Percentiles rank a stretch among this genome's conserved stretches.
phyloP scores from a whole-genome alignment of 2,797 vertebrate genomes.

The Neopelma chrysocephalum region DNA sequence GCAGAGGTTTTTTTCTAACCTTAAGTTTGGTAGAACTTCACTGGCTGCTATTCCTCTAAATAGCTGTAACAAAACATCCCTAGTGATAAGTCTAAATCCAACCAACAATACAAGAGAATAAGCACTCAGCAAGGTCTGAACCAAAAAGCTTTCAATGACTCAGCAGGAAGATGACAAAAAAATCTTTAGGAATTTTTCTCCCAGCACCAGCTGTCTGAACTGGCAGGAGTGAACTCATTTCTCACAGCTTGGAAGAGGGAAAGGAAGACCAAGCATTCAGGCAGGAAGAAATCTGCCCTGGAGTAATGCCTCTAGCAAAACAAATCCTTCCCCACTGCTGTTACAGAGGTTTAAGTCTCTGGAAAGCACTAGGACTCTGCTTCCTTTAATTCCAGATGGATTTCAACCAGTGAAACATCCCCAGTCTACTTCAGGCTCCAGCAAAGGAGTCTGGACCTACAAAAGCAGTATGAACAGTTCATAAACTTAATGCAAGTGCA shows the following conservation, averaged over 20 bases:
- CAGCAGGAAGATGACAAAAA: not conserved
- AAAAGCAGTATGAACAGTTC: not conserved
- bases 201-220: not conserved
- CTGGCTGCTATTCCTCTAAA: not conserved
- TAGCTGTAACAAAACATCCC: not conserved
- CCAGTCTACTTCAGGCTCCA: not conserved
- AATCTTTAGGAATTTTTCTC: not conserved
- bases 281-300: not conserved
- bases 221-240: not conserved
- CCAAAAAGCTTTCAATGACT: not conserved
- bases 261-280: not conserved
- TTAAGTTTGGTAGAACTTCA: not conserved
- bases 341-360: not conserved
- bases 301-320: not conserved
- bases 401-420: not conserved
- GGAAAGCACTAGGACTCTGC: not conserved
- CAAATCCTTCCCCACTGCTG: not conserved
- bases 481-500: not conserved
- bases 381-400: not conserved
- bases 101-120: not conserved
- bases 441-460: not conserved
- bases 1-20: not conserved
- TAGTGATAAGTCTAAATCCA: not conserved
- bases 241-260: not conserved
- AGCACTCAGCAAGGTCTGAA: not conserved